Evolutionary conservation across 2,113 vertebrate genomes (phyloP), one percentile per base, ranked within the genome.

Genomic region (Neofelis nebulosa): DNA sequence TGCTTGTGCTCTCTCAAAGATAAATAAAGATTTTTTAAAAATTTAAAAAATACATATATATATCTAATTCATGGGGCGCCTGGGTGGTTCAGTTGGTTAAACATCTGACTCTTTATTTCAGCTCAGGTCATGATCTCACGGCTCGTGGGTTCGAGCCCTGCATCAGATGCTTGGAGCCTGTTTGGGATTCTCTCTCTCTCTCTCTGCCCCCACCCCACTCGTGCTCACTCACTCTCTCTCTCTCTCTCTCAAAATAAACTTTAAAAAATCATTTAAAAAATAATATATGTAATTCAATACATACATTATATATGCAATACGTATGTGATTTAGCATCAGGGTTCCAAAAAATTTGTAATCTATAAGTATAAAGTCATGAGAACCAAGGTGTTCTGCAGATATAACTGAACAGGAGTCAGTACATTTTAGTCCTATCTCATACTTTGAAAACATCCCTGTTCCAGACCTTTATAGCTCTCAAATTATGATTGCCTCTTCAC

Each of bases 301-400:
- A 83, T 50, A 50, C 2, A 88, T 50, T 91, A 55, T 57, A 69
- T 74, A 81, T 69, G 19, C 0, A 79, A 78, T 68, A 10, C 11
- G 27, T 45, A 68, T 25, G 2, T n/a, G 80, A 79, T 69, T 65
- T 66, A 41, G 3, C 69, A 48, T 13, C 14, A 91, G 21, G 65
- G 33, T 76, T 95, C 65, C 91, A 74, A 95, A 84, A 21, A 78
- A 96, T 65, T 76, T n/a, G 27, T 57, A 80, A 89, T 81, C 29
- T 81, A 18, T 94, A 89, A 69, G 19, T 78, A 74, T 83, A 33
- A 96, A 36, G 14, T 85, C 76, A 48, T 71, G 57, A 91, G n/a
- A 84, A 52, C 81, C 38, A 36, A 96, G 52, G 6, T 68, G 11
- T 61, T 92, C 61, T 63, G 4, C 63, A 52, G 50, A 5, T 61